Evolutionary conservation across 2,888 invertebrate species (phyloP).

Genomic region (Girardia tigrina): DNA sequence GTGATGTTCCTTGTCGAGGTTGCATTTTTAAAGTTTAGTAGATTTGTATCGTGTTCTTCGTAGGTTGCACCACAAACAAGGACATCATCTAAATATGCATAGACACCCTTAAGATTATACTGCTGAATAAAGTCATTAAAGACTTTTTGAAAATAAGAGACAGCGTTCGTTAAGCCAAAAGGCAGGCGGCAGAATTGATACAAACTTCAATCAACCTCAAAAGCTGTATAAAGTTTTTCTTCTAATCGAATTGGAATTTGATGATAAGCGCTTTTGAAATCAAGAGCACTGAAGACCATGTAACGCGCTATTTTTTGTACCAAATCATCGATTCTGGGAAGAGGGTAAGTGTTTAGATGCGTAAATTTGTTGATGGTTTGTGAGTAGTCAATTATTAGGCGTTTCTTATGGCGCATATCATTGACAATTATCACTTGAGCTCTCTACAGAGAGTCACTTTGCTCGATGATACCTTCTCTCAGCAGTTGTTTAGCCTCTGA

Average conservation of each 20-base stretch:
- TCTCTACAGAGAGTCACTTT: slow-evolving; percentile 31
- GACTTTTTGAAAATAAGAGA: slow-evolving; percentile 27
- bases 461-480: slow-evolving; percentile 33
- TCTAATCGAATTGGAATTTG: slow-evolving; percentile 30
- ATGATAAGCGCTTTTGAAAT: slow-evolving; percentile 29
- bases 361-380: slow-evolving; percentile 33
- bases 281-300: slow-evolving; percentile 4
- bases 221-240: slow-evolving; percentile 29
- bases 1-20: not conserved
- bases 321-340: slow-evolving; percentile 34
- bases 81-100: slow-evolving; percentile 27
- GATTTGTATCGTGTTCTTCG: slow-evolving; percentile 23
- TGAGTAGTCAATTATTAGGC: slow-evolving; percentile 31
- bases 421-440: slow-evolving; percentile 27
- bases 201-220: slow-evolving; percentile 28
- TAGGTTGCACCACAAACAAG: slow-evolving; percentile 17
- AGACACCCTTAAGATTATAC: slow-evolving; percentile 27
- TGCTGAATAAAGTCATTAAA: slow-evolving; percentile 12
- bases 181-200: slow-evolving; percentile 29
- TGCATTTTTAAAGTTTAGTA: not conserved
- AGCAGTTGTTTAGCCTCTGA: slow-evolving; percentile 26
- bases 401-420: slow-evolving; percentile 21
- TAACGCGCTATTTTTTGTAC: slow-evolving; percentile 31
- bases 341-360: slow-evolving; percentile 32
- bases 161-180: slow-evolving; percentile 32